Base-by-base conservation (phyloP, 2,888 invertebrate genomes). In the Lithophane leautieri region DNA sequence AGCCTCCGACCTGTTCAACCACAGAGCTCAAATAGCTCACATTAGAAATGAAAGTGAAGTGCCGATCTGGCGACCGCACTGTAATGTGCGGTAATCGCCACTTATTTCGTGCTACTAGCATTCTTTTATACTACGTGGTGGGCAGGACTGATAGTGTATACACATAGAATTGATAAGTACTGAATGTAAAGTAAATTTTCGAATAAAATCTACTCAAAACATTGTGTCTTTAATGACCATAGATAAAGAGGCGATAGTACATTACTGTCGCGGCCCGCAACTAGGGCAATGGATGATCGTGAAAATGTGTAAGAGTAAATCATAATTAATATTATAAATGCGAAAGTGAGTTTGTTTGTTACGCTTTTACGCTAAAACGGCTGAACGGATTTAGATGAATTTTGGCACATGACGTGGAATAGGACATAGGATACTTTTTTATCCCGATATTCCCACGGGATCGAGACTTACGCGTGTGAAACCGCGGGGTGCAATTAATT, bases 31-130 rank as follows among this genome's bases (percentile, higher is more conserved):
- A 86, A 86, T 84, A 89, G 87, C 89, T 87, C 83, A 88, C 81
- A 89, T 85, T 87, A 73, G 72, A 76, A 87, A 87, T 88, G 88
- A 87, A 76, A 77, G 76, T 72, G 82, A 81, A 79, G 73, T 81
- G 69, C 66, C 81, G 70, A 70, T 52, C 70, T 58, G 86, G 25
- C 72, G 73, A 90, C 92, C 92, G 88, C 92, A 92, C 73, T 9
- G 75, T 88, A 90, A 92, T 93, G 88, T 74, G 88, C 86, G 65
- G 77, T 91, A 91, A 91, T 91, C 84, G 85, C 87, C 84, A 76
- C 89, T 81, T 82, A 71, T 54, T 69, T 9, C 25, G 68, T 19
- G 54, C 66, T 70, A 63, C 84, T 47, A 62, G 67, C 67, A 22
- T 56, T 47, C 52, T 75, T 75, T 67, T 65, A 12, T 25, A 28